phyloP scores from a whole-genome alignment of 53 echinoderm and acorn worm species.

The Patiria pectinifera region DNA sequence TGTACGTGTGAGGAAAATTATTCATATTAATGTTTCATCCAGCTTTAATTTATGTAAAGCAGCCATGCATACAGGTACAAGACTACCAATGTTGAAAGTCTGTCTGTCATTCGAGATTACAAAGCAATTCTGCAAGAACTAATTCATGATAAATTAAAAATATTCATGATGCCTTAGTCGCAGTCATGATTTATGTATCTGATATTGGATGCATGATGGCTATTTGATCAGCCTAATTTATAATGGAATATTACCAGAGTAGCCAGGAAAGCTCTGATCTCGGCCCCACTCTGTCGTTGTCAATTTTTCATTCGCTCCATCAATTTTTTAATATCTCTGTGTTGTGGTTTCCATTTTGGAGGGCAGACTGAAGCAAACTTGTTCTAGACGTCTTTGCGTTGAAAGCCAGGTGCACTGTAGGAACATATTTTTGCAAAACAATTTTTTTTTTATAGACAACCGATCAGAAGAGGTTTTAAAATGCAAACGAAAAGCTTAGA shows the following conservation, averaged over 20 bases:
- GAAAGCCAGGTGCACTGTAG: too few relatives aligned
- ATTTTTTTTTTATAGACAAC: too few relatives aligned
- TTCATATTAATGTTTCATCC: background rate
- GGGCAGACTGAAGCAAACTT: too few relatives aligned
- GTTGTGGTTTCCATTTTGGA: background rate
- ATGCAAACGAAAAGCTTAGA: too few relatives aligned
- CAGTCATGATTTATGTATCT: conserved; percentile 1
- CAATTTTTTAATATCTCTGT: conserved; percentile 1
- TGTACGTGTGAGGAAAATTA: background rate
- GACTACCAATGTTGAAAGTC: too few relatives aligned
- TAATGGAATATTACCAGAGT: background rate
- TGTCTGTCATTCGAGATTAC: too few relatives aligned
- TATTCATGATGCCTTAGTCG: background rate
- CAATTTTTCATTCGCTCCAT: background rate
- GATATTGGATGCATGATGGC: background rate
- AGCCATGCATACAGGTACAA: too few relatives aligned
- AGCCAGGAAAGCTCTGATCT: background rate
- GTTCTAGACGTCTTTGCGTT: too few relatives aligned
- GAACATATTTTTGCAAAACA: too few relatives aligned
- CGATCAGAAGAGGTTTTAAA: too few relatives aligned
- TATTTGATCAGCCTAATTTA: background rate
- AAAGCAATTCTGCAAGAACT: too few relatives aligned
- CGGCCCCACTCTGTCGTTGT: background rate
- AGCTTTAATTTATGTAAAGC: too few relatives aligned
- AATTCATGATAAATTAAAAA: background rate